Conservation (phyloP, 2,113 vertebrate genomes). For the Gambusia affinis region DNA sequence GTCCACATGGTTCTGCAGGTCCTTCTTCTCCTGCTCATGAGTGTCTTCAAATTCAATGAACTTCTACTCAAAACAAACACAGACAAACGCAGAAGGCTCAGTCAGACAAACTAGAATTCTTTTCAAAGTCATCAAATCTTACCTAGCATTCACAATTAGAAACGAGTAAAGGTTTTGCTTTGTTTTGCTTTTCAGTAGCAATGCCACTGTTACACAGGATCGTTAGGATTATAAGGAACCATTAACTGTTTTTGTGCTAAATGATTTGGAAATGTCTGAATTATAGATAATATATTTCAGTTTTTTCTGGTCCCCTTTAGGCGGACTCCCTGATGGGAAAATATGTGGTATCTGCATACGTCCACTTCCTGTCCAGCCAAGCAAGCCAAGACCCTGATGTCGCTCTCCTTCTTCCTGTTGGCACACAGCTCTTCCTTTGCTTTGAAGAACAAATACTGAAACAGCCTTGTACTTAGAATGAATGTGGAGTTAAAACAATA, state of each 20-base stretch:
- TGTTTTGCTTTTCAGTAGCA: background rate
- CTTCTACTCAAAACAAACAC: slow-evolving; percentile 79
- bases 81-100: slow-evolving; percentile 13
- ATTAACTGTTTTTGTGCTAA: background rate
- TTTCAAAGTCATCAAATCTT: background rate
- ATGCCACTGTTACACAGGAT: too few species aligned
- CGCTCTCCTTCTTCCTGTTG: slow-evolving; percentile 38
- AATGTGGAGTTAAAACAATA: background rate
- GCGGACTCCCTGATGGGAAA: background rate
- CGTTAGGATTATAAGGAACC: background rate
- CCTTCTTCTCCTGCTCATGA: slow-evolving; percentile 97
- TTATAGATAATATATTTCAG: slow-evolving; percentile 6
- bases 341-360: slow-evolving; percentile 21
- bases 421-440: slow-evolving; percentile 13
- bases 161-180: background rate
- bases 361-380: slow-evolving; percentile 65
- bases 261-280: background rate
- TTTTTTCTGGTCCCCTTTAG: slow-evolving; percentile 21
- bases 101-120: background rate
- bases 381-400: slow-evolving; percentile 28
- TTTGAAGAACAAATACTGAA: background rate
- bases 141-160: background rate
- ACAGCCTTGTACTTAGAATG: background rate
- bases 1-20: slow-evolving; percentile 91
- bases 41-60: slow-evolving; percentile 99